Conservation (phyloP, 2,797 vertebrate species). For the Botia kubotai region DNA sequence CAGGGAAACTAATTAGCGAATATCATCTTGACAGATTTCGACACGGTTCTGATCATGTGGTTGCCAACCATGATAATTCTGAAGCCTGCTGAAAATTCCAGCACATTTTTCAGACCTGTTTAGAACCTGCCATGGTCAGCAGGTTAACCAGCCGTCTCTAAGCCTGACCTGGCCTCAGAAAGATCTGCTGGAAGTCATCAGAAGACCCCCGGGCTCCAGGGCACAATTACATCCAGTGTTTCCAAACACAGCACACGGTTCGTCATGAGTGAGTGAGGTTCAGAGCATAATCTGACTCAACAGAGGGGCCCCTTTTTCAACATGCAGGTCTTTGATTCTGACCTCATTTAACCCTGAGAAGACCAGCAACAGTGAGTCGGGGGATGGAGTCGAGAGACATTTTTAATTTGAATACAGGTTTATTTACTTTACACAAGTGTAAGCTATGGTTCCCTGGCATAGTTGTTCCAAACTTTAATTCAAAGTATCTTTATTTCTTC, state of each 20-base stretch:
- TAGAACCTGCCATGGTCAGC: conserved; percentile 28
- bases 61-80: conserved; percentile 11
- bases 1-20: conserved; percentile 5
- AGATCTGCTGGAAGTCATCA: conserved; percentile 23
- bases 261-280: conserved; percentile 77
- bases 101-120: background rate
- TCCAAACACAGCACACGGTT: conserved; percentile 78
- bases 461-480: background rate
- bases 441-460: background rate
- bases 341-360: conserved; percentile 78
- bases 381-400: conserved; percentile 3
- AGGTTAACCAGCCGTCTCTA: conserved; percentile 48
- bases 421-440: background rate
- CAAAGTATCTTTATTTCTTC: background rate
- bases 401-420: background rate
- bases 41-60: conserved; percentile 9
- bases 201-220: conserved; percentile 51
- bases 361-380: conserved; percentile 1
- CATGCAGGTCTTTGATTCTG: conserved; percentile 70
- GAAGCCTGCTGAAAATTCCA: conserved; percentile 16
- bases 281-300: conserved; percentile 76
- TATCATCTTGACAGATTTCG: conserved; percentile 3
- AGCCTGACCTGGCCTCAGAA: conserved; percentile 39
- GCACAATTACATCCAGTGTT: conserved; percentile 80
- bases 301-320: conserved; percentile 65